phyloP scores from a whole-genome alignment of 2,888 invertebrate genomes.

The Athripsodes cinereus region DNA sequence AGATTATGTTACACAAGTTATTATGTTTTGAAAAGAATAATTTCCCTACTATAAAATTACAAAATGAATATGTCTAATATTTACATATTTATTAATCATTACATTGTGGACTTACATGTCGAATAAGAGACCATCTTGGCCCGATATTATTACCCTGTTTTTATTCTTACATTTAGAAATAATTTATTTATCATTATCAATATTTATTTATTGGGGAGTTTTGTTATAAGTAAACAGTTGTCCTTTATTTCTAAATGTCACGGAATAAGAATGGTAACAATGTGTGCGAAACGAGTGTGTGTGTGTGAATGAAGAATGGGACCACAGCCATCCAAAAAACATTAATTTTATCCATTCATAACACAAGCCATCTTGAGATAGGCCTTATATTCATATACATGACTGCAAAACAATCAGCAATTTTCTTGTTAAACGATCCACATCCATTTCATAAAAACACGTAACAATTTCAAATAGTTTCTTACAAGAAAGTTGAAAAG shows the following conservation, averaged over 20 bases:
- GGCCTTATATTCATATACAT: too few species aligned
- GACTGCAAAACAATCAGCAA: too few species aligned
- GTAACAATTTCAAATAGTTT: too few species aligned
- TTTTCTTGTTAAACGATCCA: too few species aligned
- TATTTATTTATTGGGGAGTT: background rate
- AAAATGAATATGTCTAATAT: background rate
- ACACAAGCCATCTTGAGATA: too few species aligned
- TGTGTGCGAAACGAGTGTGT: background rate
- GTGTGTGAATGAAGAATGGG: too few species aligned
- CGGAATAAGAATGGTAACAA: background rate
- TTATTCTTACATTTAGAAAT: background rate
- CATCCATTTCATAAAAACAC: too few species aligned
- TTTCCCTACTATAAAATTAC: background rate
- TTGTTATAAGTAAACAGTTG: background rate
- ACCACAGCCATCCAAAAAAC: too few species aligned
- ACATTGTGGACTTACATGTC: background rate
- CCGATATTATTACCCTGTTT: background rate
- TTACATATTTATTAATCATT: background rate
- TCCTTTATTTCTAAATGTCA: background rate
- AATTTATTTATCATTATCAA: background rate
- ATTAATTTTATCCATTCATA: too few species aligned
- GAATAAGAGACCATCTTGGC: background rate
- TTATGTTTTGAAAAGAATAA: too few species aligned
- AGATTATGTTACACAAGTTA: too few species aligned
- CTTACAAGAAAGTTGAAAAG: too few species aligned